Percentiles rank a stretch among this genome's conserved stretches.
Conservation (phyloP, 2,888 invertebrate genomes). For the Apotomis turbidana region DNA sequence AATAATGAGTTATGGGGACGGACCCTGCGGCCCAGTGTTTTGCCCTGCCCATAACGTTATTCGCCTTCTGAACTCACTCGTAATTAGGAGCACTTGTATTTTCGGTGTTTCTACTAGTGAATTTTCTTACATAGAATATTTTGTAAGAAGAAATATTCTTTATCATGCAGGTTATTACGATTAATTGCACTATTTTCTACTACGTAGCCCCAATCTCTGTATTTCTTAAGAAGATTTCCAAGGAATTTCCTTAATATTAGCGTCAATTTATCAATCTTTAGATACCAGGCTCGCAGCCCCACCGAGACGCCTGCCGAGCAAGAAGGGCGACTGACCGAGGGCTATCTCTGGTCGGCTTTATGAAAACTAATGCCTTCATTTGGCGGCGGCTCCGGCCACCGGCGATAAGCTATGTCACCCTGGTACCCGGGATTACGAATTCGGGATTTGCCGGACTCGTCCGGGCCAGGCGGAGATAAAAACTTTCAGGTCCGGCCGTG, state of each 20-base stretch:
- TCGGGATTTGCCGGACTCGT: slow-evolving; percentile 63
- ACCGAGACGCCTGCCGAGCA: slow-evolving; percentile 53
- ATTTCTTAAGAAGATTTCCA: slow-evolving; percentile 34
- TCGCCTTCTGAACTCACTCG: slow-evolving; percentile 45
- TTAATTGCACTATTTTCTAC: slow-evolving; percentile 35
- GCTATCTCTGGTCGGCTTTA: slow-evolving; percentile 76
- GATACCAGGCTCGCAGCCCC: slow-evolving; percentile 63
- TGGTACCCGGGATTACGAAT: slow-evolving; percentile 77
- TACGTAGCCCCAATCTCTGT: slow-evolving; percentile 33
- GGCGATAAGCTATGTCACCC: slow-evolving; percentile 79
- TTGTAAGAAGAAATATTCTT: neutral
- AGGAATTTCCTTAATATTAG: slow-evolving; percentile 54
- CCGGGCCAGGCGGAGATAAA: slow-evolving; percentile 62
- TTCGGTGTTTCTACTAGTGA: neutral
- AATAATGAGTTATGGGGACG: slow-evolving; percentile 68
- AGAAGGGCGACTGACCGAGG: slow-evolving; percentile 60
- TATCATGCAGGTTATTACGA: slow-evolving; percentile 4
- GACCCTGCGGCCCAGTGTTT: slow-evolving; percentile 45
- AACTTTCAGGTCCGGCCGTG: slow-evolving; percentile 68
- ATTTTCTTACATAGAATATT: neutral
- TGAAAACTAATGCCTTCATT: slow-evolving; percentile 83
- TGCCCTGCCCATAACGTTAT: slow-evolving; percentile 47
- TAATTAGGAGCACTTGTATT: slow-evolving; percentile 39
- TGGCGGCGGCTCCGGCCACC: slow-evolving; percentile 71
- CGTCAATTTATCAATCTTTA: slow-evolving; percentile 62